These are phyloP conservation scores for Acronicta psi DNA, from an alignment of 2,888 invertebrate species.

Conservation along the genomic window DNA sequence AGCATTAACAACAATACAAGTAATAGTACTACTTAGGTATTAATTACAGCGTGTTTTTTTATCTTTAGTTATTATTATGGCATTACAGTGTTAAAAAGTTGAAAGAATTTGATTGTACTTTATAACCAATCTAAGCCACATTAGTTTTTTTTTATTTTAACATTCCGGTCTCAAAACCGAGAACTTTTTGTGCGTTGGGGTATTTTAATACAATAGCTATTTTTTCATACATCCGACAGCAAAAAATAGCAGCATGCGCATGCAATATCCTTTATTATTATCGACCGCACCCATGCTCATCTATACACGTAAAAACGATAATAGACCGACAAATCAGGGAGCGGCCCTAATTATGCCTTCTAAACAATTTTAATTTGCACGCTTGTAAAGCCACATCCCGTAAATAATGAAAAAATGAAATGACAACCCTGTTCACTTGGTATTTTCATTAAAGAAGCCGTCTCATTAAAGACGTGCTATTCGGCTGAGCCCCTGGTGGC, in stretches of 20 bases:
- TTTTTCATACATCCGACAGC: constrained; percentile 36
- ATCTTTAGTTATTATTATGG: too few relatives aligned
- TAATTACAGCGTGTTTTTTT: too few relatives aligned
- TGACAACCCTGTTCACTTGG: constrained; percentile 73
- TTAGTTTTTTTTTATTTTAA: constrained; percentile 25
- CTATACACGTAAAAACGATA: too few relatives aligned
- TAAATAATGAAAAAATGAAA: constrained; percentile 49
- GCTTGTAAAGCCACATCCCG: constrained; percentile 55
- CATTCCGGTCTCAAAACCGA: constrained; percentile 36
- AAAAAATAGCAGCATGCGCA: constrained; percentile 33
- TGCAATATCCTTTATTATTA: neutral
- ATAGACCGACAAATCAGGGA: too few relatives aligned
- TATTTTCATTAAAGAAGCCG: constrained; percentile 86
- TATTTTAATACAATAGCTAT: constrained; percentile 46
- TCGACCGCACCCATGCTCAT: too few relatives aligned
- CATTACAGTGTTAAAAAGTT: constrained; percentile 26
- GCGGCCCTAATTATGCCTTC: constrained; percentile 22
- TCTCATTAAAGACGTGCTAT: constrained; percentile 84
- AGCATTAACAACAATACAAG: too few relatives aligned
- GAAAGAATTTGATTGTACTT: constrained; percentile 35
- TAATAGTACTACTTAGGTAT: too few relatives aligned
- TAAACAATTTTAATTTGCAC: constrained; percentile 52
- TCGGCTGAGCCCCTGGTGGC: constrained; percentile 74
- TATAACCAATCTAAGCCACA: constrained; percentile 5
- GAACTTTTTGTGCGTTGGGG: constrained; percentile 20